Conservation (phyloP, 2,797 vertebrate genomes). For the Poecile montanus region DNA sequence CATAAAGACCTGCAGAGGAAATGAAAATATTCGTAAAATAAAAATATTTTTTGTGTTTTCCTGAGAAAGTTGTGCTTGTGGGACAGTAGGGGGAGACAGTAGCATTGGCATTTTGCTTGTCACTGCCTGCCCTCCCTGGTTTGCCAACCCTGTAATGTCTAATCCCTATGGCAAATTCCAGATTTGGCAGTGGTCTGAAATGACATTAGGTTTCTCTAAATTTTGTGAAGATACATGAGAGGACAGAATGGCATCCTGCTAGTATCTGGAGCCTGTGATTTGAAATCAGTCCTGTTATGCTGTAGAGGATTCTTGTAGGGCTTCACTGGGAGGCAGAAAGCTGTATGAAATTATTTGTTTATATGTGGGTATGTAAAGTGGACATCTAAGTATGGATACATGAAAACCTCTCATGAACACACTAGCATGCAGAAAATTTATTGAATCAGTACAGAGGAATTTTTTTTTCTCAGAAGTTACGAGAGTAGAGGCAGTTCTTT, state of each 20-base stretch:
- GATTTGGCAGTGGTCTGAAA: not conserved
- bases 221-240: not conserved
- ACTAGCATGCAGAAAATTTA: not conserved
- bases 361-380: not conserved
- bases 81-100: not conserved
- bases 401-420: not conserved
- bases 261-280: not conserved
- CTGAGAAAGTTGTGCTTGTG: not conserved
- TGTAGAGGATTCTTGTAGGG: not conserved
- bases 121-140: not conserved
- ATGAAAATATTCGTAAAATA: not conserved
- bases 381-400: not conserved
- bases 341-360: not conserved
- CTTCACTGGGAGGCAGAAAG: not conserved
- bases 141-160: not conserved
- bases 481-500: not conserved
- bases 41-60: not conserved
- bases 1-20: not conserved
- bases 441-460: not conserved
- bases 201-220: not conserved
- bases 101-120: not conserved
- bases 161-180: not conserved
- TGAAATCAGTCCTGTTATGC: not conserved
- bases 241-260: not conserved
- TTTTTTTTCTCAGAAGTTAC: not conserved